phyloP scores from a whole-genome alignment of 2,113 vertebrate species.

The Oryctolagus cuniculus region mOryCun1.1 NC_091433.1:165301501-165302000 shows the following conservation, averaged over 20 bases:
- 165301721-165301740: conserved; percentile 40
- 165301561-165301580: conserved; percentile 60
- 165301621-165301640: neutral
- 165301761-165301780: conserved; percentile 62
- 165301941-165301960: conserved; percentile 78
- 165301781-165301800: conserved; percentile 78
- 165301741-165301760: conserved; percentile 62
- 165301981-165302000: conserved; percentile 75
- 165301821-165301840: conserved; percentile 73
- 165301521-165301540: conserved; percentile 28
- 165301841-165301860: conserved; percentile 80
- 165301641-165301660: conserved; percentile 30
- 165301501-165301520: neutral
- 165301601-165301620: conserved; percentile 39
- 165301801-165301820: conserved; percentile 66
- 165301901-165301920: conserved; percentile 71
- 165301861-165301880: conserved; percentile 78
- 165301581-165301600: conserved; percentile 60
- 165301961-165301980: conserved; percentile 77
- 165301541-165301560: conserved; percentile 30
- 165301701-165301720: conserved; percentile 48
- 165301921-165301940: conserved; percentile 79
- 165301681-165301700: conserved; percentile 61
- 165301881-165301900: conserved; percentile 79
- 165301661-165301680: conserved; percentile 46